Evolutionary conservation across 2,797 vertebrate species (phyloP).

Genomic region (Poecilia picta): DNA sequence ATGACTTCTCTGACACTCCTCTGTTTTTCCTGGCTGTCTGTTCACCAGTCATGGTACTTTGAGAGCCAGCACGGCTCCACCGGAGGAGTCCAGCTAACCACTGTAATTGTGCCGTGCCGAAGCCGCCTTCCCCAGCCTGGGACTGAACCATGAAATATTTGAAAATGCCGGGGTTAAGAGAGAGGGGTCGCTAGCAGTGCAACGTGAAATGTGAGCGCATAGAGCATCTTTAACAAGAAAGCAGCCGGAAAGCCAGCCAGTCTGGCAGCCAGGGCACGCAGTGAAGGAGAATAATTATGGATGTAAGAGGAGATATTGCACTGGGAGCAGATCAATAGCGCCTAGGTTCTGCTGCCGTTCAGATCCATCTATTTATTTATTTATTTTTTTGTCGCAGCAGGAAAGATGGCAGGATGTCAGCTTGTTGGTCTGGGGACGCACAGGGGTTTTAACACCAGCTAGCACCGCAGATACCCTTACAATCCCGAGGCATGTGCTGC

Average conservation of each 20-base stretch:
- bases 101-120: conserved; percentile 74
- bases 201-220: conserved; percentile 70
- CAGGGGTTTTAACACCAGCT: conserved; percentile 65
- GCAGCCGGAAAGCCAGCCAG: conserved; percentile 52
- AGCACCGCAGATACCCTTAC: conserved; percentile 64
- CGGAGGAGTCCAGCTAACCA: conserved; percentile 78
- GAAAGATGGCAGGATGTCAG: conserved; percentile 68
- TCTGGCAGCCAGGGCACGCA: conserved; percentile 53
- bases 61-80: conserved; percentile 70
- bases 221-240: conserved; percentile 75
- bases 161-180: conserved; percentile 76
- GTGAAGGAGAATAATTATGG: conserved; percentile 75
- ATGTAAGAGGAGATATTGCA: conserved; percentile 77
- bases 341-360: conserved; percentile 64
- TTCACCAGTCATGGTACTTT: conserved; percentile 68
- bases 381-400: conserved; percentile 70
- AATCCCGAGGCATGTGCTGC: conserved; percentile 48
- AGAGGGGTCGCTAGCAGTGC: conserved; percentile 66
- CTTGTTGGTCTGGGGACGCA: conserved; percentile 65
- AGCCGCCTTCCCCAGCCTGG: conserved; percentile 70
- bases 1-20: conserved; percentile 62
- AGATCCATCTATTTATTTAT: conserved; percentile 37
- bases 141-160: conserved; percentile 80
- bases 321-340: conserved; percentile 76
- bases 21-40: conserved; percentile 74